phyloP scores from a whole-genome alignment of 1,140 invertebrate genomes.

The Marisa cornuarietis region DNA sequence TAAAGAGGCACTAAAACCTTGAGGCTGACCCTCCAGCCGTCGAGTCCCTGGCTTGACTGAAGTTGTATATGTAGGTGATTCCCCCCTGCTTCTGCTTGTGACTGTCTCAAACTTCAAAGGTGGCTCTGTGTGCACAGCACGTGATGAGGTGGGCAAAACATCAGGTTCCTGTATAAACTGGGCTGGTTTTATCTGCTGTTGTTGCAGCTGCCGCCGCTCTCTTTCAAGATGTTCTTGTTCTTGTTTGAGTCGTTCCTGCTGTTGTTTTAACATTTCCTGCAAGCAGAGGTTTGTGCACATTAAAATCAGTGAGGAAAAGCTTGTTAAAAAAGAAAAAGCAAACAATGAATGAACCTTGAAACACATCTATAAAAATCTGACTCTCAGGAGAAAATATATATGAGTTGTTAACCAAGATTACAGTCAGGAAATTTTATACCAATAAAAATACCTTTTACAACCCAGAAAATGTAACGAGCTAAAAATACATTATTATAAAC shows the following conservation, averaged over 20 bases:
- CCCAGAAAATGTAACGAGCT: too few relatives aligned
- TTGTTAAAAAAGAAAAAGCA: too few relatives aligned
- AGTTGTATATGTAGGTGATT: conserved; percentile 13
- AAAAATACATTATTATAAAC: too few relatives aligned
- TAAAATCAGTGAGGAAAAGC: too few relatives aligned
- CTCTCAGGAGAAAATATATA: too few relatives aligned
- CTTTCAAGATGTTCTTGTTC: conserved; percentile 31
- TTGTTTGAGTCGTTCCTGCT: conserved; percentile 33
- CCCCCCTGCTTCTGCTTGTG: conserved; percentile 14
- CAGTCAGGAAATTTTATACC: too few relatives aligned
- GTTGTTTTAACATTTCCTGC: conserved; percentile 36
- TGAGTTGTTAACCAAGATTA: too few relatives aligned
- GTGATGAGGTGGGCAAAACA: neutral
- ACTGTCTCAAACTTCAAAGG: conserved; percentile 15
- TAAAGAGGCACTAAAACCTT: neutral
- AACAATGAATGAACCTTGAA: too few relatives aligned
- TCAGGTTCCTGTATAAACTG: neutral
- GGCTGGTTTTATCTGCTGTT: neutral
- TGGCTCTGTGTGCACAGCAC: conserved; percentile 1
- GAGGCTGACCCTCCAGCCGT: neutral
- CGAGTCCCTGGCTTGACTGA: conserved; percentile 8
- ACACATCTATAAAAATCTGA: too few relatives aligned
- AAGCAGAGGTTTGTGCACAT: neutral
- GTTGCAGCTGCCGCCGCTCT: conserved; percentile 23
- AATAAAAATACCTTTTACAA: too few relatives aligned